Evolutionary conservation across 2,888 invertebrate genomes (phyloP), one percentile per base, ranked within the genome.

Genomic region (Dynastes grantii): DNA sequence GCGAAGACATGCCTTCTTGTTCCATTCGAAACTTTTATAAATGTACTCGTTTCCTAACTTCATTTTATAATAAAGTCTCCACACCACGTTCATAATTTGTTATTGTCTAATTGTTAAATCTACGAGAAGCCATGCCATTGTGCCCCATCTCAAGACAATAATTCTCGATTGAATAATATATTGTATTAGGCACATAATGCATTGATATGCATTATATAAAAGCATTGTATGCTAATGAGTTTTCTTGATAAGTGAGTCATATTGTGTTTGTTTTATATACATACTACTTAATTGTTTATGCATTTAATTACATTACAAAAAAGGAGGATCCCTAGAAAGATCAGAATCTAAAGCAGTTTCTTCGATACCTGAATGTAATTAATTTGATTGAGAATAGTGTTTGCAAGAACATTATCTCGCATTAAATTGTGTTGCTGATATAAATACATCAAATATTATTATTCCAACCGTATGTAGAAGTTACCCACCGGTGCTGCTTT

Each of bases 91-190:
- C 55, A 58, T 58, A 58, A 58, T 58, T 58, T 16, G 22, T 27
- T 4, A 58, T 58, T 58, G 55, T 58, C 55, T 58, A 58, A 58
- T 63, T 63, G 63, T 63, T 29, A 63, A 32, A 29, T 29, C 63
- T 63, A 9, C 32, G 29, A 51, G 51, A 51, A 27, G 68, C 16
- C 11, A 49, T 55, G 55, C 68, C 37, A 67, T 68, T 76, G 67
- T 68, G 22, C 8, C 64, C 55, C 73, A 78, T 70, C 71, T 64
- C 27, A 51, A 77, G 64, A 78, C 64, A 71, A 78, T 78, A 73
- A 78, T 64, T 71, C 37, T 53, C 49, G 53, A 71, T 78, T 73
- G 71, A 73, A 73, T 77, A 77, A 67, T 68, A 68, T 51, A 27
- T 51, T 68, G 29, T 68, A 51, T 68, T 51, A 68, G 68, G 68